A percentile compares a stretch with the other conserved stretches of the same genome.
phyloP scores from a whole-genome alignment of 2,113 vertebrate genomes.

The Fukomys damarensis region DNA sequence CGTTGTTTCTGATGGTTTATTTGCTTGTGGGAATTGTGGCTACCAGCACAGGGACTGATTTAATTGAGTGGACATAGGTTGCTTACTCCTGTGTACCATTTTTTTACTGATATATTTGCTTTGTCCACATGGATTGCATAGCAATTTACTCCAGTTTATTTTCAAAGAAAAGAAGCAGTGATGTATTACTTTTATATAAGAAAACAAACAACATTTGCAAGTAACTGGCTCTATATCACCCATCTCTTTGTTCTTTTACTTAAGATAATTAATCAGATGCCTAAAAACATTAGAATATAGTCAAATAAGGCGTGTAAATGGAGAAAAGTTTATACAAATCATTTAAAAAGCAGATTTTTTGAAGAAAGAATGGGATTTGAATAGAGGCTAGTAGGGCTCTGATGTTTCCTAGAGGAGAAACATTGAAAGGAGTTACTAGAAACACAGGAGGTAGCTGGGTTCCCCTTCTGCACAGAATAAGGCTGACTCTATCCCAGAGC shows the following conservation, averaged over 20 bases:
- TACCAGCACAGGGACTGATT: conserved; percentile 42
- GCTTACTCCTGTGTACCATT: neutral
- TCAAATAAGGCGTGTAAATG: neutral
- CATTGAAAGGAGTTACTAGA: neutral
- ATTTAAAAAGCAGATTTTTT: conserved; percentile 19
- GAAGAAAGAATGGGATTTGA: neutral
- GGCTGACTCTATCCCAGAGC: neutral
- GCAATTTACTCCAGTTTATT: conserved; percentile 60
- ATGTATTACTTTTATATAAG: conserved; percentile 49
- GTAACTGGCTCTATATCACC: neutral
- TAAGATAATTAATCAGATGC: conserved; percentile 61
- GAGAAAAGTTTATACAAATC: neutral
- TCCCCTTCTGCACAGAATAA: neutral
- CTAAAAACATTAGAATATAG: conserved; percentile 69
- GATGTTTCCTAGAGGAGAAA: neutral
- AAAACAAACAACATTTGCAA: conserved; percentile 51
- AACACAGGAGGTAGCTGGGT: neutral
- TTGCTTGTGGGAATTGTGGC: conserved; percentile 8
- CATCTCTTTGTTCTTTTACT: neutral
- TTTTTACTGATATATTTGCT: conserved; percentile 58
- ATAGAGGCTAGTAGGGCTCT: neutral
- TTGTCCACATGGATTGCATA: conserved; percentile 24
- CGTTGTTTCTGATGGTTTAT: conserved; percentile 57
- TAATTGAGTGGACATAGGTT: conserved; percentile 19
- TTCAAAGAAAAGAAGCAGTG: conserved; percentile 41